Evolutionary conservation across 2,888 invertebrate genomes (phyloP).

Genomic region (Venusia cambrica): DNA sequence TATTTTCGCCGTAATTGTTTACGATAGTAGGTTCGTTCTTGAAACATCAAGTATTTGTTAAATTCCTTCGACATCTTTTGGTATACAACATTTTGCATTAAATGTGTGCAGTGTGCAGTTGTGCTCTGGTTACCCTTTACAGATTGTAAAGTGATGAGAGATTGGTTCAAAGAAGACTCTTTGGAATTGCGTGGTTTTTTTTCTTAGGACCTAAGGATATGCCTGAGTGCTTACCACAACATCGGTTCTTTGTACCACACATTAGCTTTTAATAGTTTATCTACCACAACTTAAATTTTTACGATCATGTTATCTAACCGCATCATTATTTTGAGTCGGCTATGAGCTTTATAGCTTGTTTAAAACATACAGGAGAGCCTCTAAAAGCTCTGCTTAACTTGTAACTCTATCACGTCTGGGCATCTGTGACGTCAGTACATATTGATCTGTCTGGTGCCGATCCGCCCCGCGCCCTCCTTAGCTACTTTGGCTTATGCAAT

Average conservation of each 20-base stretch:
- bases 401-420: conserved; percentile 34
- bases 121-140: too few relatives aligned
- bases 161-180: too few relatives aligned
- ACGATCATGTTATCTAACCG: not conserved
- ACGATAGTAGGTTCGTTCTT: too few relatives aligned
- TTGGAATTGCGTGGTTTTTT: too few relatives aligned
- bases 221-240: too few relatives aligned
- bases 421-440: conserved; percentile 58
- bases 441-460: conserved; percentile 75
- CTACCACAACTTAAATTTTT: conserved; percentile 2
- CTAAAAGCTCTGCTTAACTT: conserved; percentile 8
- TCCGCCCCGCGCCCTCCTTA: conserved; percentile 35
- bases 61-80: too few relatives aligned
- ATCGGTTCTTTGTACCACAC: conserved; percentile 1
- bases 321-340: not conserved
- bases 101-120: too few relatives aligned
- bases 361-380: not conserved
- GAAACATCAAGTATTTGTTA: too few relatives aligned
- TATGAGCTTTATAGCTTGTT: conserved; percentile 5
- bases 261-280: conserved; percentile 3
- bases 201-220: too few relatives aligned
- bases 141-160: not conserved
- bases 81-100: too few relatives aligned
- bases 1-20: too few relatives aligned
- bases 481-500: conserved; percentile 70